These are phyloP conservation scores for Plumapathes pennacea DNA, from an alignment of 92 coral and sea anemone species.

Conservation along the genomic window DNA sequence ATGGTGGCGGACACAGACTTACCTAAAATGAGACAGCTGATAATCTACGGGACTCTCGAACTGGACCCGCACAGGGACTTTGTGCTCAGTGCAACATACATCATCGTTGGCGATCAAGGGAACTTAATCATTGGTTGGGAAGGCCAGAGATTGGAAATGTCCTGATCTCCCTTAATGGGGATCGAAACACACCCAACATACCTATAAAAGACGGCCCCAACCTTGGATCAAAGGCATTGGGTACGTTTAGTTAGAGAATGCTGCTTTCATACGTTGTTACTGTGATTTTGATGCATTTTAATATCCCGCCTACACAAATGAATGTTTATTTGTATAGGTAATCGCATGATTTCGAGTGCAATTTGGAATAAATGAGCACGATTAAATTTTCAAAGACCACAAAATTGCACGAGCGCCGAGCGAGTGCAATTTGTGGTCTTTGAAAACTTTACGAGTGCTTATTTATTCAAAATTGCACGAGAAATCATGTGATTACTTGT, in stretches of 20 bases:
- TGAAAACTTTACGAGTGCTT: no score
- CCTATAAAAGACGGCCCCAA: conserved; percentile 55
- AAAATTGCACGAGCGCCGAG: no score
- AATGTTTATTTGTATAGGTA: no score
- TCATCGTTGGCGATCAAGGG: conserved; percentile 44
- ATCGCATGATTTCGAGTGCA: no score
- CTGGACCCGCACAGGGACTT: conserved; percentile 53
- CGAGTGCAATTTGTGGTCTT: no score
- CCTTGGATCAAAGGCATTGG: conserved; percentile 64
- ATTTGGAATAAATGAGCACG: no score
- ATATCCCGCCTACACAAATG: no score
- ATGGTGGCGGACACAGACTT: conserved; percentile 63
- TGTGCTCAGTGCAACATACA: conserved; percentile 64
- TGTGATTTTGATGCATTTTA: no score
- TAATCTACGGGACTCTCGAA: conserved; percentile 60
- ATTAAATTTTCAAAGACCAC: no score
- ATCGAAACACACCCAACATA: conserved; percentile 73
- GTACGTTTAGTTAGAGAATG: neutral
- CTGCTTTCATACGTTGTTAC: no score
- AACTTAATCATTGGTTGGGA: conserved; percentile 66
- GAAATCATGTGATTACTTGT: no score
- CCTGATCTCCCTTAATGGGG: conserved; percentile 51
- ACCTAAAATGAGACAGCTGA: conserved; percentile 44
- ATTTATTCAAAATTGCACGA: no score
- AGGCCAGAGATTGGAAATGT: conserved; percentile 59